phyloP scores from a whole-genome alignment of 2,113 vertebrate species.

The Sinocyclocheilus anophthalmus region DNA sequence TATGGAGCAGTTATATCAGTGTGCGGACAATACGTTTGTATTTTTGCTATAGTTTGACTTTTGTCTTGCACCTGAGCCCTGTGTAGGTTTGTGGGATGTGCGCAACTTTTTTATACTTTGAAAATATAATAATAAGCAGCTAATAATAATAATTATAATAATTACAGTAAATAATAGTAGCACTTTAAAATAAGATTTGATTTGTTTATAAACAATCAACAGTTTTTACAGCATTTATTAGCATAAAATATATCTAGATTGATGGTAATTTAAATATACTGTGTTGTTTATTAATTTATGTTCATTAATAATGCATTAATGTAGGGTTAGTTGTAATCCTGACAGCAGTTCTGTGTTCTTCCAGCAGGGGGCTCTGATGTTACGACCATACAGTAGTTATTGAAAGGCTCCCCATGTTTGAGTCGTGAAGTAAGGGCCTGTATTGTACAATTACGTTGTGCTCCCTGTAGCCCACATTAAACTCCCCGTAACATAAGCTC shows the following conservation, averaged over 20 bases:
- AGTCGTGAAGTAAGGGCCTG: constrained; percentile 2
- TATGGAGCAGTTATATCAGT: no score
- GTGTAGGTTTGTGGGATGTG: no score
- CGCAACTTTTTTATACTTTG: no score
- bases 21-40: no score
- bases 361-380: constrained; percentile 35
- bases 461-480: background rate
- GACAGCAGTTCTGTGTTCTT: background rate
- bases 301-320: background rate
- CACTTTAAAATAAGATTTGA: background rate
- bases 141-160: background rate
- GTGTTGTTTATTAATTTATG: background rate
- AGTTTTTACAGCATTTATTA: background rate
- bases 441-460: background rate
- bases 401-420: background rate
- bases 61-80: no score
- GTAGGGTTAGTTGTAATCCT: background rate
- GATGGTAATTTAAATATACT: background rate
- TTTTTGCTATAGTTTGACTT: no score
- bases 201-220: background rate
- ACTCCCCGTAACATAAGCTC: background rate
- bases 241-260: background rate
- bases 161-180: background rate
- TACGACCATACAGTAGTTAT: background rate
- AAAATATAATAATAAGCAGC: no score